phyloP scores from a whole-genome alignment of 2,113 vertebrate species.

The Mobula birostris region DNA sequence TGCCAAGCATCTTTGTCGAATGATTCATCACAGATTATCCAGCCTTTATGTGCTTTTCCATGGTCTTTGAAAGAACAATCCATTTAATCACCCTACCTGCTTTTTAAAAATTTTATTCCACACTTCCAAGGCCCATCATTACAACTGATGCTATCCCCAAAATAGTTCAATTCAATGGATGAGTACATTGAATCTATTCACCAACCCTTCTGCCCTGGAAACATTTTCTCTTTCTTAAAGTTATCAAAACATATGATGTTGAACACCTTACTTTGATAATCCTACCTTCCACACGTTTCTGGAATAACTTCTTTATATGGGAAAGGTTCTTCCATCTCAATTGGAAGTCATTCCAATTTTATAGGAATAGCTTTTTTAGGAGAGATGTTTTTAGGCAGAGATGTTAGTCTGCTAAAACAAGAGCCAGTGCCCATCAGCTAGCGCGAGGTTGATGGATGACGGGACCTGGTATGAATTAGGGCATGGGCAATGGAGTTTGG shows the following conservation, averaged over 20 bases:
- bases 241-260: no score
- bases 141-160: no score
- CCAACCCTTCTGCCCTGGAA: not conserved
- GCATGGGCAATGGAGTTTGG: no score
- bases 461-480: no score
- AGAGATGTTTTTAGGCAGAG: no score
- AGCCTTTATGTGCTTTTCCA: not conserved
- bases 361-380: no score
- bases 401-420: no score
- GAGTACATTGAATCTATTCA: not conserved
- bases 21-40: not conserved
- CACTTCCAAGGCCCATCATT: not conserved
- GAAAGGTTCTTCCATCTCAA: not conserved
- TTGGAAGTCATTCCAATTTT: not conserved
- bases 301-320: not conserved
- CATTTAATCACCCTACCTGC: not conserved
- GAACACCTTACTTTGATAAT: not conserved
- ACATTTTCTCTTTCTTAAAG: no score
- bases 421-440: no score
- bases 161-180: no score
- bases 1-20: not conserved
- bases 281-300: not conserved
- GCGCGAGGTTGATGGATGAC: no score
- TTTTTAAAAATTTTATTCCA: not conserved
- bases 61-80: not conserved